Base-by-base conservation (phyloP, 2,797 vertebrate genomes). In the Eulemur coronatus region DNA sequence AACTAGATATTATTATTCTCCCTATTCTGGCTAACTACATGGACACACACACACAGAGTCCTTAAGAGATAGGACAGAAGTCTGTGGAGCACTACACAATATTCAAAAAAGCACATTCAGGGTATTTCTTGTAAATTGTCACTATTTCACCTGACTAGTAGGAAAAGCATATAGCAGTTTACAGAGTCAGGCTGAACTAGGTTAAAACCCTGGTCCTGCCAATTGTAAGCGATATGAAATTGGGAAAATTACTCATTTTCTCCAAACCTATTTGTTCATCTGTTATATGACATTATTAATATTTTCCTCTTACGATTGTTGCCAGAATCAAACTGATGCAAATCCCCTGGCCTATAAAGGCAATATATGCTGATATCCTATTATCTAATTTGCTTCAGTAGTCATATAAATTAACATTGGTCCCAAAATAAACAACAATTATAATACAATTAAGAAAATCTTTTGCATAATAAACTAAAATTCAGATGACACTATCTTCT, bases 1-100 rank as follows among this genome's bases (percentile, higher is more conserved):
- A 90, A 61, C 65, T 97, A 85, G 89, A 85, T 92, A 84, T 30
- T 89, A 17, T 69, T 94, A 78, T 72, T 98, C 26, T 94, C 18
- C 4, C 15, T 72, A 41, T 52, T 72, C 35, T 94, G 43, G 18
- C 0, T 35, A 46, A 59, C 91, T 89, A 67, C 41, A 69, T 43
- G n/a, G 65, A 67, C 5, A 86, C 1, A 70, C 5, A 57, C 3
- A 46, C 6, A n/a, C 20, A 46, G 0, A 48, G 14, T 28, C 8
- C 14, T 48, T 63, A 69, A 84, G 75, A 92, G 35, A 67, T 2
- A 85, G 38, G 7, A 20, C 15, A 18, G 5, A 52, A 12, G 3
- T 48, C 15, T 80, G 4, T 35, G 46, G 18, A 9, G 4, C 28
- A 85, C 20, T 79, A 46, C 5, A 10, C 33, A 33, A 41, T 30